Evolutionary conservation across 2,797 vertebrate genomes (phyloP).

Genomic region (Podargus strigoides): DNA sequence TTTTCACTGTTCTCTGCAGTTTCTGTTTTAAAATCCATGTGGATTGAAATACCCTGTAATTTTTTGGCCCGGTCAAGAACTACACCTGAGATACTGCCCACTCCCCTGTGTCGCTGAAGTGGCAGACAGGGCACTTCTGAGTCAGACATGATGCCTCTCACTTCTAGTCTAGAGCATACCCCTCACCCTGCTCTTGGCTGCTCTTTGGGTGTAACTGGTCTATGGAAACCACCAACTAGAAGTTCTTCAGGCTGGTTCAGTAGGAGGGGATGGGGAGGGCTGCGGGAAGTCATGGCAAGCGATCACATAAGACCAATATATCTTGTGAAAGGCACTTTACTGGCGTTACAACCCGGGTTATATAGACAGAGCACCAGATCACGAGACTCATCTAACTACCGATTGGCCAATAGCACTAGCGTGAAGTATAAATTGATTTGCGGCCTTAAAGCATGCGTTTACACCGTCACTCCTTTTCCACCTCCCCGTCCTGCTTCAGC

Average conservation of each 20-base stretch:
- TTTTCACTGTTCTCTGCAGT: not conserved
- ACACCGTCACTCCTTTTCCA: too few relatives aligned
- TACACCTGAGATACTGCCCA: accelerated
- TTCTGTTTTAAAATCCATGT: not conserved
- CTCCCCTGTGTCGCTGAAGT: accelerated
- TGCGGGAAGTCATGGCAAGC: too few relatives aligned
- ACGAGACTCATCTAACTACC: too few relatives aligned
- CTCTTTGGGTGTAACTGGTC: accelerated
- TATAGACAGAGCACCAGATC: too few relatives aligned
- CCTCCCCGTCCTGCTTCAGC: too few relatives aligned
- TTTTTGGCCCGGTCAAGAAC: not conserved
- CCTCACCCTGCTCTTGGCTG: not conserved
- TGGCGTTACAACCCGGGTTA: too few relatives aligned
- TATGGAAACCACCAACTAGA: not conserved
- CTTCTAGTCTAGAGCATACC: too few relatives aligned
- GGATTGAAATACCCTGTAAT: not conserved
- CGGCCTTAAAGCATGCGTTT: too few relatives aligned
- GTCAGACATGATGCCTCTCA: not conserved
- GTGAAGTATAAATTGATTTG: too few relatives aligned
- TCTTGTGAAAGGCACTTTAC: too few relatives aligned
- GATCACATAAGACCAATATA: too few relatives aligned
- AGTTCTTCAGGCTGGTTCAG: not conserved
- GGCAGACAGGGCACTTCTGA: not conserved
- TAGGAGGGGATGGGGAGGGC: not conserved
- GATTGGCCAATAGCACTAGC: too few relatives aligned